Evolutionary conservation across 2,797 vertebrate species (phyloP), one percentile per base, ranked within the genome.

Genomic region (Eulemur coronatus): DNA sequence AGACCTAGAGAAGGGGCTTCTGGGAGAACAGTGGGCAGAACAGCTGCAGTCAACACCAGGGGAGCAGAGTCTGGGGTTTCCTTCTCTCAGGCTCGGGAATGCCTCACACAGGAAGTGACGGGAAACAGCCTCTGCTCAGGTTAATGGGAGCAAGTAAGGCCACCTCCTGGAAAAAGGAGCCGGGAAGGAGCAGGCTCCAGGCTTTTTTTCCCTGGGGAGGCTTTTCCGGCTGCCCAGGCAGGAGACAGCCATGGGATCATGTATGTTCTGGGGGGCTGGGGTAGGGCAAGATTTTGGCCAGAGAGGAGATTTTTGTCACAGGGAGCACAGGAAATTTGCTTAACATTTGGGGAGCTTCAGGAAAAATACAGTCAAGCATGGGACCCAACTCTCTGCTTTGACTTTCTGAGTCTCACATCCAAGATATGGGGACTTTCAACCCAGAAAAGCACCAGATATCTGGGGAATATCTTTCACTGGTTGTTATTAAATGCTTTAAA

Each of bases 341-440:
- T 82, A 92, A 55, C 41, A 52, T 94, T 70, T 86, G 30, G 20
- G 50, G 91, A 63, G 1, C 52, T 91, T 92, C 0, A 0, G 55
- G 72, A 48, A 93, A 73, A 97, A 86, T 38, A 33, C 38, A 8
- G 50, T 65, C 73, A 72, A 69, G 38, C 43, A 17, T 12, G 17
- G 55, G 26, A 46, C 70, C 55, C 11, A 35, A 73, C 55, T 91
- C 79, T 92, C 52, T 65, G 33, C 73, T 93, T 92, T 79, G 86
- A 86, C 50, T 79, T 87, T 89, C 86, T 52, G 22, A 79, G 84
- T 84, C 63, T 93, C 57, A 12, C 9, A 8, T 17, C 76, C 24
- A 38, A 95, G 82, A 81, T 48, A 14, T 12, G 86, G 76, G 52
- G 75, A 82, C 30, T 93, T 89, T 92, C 69, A 94, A 95, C 63